Conservation (phyloP, 1,140 invertebrate genomes). For the Campoletis sonorensis region DNA sequence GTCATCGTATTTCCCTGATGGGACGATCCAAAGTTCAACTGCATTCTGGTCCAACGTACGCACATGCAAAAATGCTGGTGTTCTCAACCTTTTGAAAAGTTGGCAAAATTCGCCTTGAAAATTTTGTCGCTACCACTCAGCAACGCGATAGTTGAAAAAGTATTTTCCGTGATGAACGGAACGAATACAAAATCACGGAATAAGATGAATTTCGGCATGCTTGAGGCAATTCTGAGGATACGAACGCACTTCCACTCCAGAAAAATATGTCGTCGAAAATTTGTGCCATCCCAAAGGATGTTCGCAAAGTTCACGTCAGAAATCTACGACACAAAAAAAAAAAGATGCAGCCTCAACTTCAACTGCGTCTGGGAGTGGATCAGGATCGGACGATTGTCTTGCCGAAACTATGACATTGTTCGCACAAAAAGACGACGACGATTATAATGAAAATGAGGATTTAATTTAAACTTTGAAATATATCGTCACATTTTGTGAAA, state of each 20-base stretch:
- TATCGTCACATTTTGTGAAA: too few species aligned
- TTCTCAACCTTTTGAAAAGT: conserved; percentile 42
- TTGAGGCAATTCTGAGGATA: conserved; percentile 51
- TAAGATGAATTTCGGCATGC: conserved; percentile 47
- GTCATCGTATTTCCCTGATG: conserved; percentile 23
- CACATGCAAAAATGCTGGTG: conserved; percentile 12
- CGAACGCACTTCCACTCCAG: conserved; percentile 47
- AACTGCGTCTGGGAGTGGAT: too few species aligned
- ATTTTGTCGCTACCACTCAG: conserved; percentile 51
- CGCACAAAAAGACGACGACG: conserved; percentile 2
- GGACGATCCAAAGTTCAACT: conserved; percentile 10
- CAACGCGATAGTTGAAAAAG: conserved; percentile 53
- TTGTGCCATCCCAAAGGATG: conserved; percentile 48
- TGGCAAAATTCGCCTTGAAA: conserved; percentile 51
- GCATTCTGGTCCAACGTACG: conserved; percentile 45
- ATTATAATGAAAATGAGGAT: neutral
- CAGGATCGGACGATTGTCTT: conserved; percentile 1
- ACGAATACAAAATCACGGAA: conserved; percentile 50
- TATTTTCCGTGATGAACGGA: conserved; percentile 53
- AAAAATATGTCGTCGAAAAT: conserved; percentile 50
- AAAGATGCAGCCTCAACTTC: conserved; percentile 10
- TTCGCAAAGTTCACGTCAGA: conserved; percentile 51
- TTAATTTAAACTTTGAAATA: too few species aligned
- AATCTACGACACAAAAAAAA: conserved; percentile 27
- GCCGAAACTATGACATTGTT: conserved; percentile 38